Evolutionary conservation across 2,888 invertebrate species (phyloP).

Genomic region (Nasonovia ribisnigri): DNA sequence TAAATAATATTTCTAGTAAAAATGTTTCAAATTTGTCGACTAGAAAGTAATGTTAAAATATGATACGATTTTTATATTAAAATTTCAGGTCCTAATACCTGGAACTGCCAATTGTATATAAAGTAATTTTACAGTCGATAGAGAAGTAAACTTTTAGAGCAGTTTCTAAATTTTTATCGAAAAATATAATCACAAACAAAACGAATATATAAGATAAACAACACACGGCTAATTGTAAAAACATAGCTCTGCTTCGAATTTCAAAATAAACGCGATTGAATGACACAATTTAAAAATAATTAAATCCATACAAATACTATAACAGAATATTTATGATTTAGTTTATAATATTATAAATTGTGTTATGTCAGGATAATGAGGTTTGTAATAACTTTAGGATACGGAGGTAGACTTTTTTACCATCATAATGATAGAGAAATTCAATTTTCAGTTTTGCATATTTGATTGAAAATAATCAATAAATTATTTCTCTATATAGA

Average conservation of each 20-base stretch:
- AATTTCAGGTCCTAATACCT: neutral
- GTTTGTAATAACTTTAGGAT: neutral
- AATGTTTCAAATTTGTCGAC: neutral
- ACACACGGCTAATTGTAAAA: neutral
- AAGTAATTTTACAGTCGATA: neutral
- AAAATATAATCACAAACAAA: neutral
- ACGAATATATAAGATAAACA: neutral
- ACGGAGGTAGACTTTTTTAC: neutral
- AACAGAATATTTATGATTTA: neutral
- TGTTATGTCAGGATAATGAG: neutral
- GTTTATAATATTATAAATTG: neutral
- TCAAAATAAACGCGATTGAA: neutral
- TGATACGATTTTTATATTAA: neutral
- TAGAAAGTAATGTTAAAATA: neutral
- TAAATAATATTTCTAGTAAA: neutral
- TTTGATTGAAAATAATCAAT: conserved; percentile 16
- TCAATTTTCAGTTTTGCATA: neutral
- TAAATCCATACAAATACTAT: neutral
- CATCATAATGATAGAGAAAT: neutral
- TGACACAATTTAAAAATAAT: neutral
- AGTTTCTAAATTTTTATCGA: neutral
- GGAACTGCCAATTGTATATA: neutral
- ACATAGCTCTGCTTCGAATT: neutral
- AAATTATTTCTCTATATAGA: neutral
- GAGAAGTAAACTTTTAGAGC: neutral